Evolutionary conservation across 2,888 invertebrate species (phyloP).

Genomic region (Drosophila koepferae): DNA sequence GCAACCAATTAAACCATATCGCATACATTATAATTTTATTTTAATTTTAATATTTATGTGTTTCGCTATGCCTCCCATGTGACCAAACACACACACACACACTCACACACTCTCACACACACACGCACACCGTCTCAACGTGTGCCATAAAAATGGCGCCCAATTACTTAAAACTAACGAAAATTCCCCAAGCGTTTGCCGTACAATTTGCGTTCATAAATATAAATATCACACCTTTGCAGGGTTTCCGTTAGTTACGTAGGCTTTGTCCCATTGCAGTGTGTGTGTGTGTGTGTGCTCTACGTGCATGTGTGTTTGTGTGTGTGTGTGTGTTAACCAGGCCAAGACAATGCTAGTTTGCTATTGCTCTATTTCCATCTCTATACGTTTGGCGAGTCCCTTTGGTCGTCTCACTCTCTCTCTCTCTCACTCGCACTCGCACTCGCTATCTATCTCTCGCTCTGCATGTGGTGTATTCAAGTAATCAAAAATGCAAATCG

Average conservation of each 20-base stretch:
- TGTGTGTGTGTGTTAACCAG: slow-evolving; percentile 24
- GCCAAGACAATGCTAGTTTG: slow-evolving; percentile 58
- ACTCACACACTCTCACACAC: slow-evolving; percentile 9
- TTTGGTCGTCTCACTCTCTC: neutral
- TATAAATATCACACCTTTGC: slow-evolving; percentile 76
- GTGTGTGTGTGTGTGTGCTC: neutral
- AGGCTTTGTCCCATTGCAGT: slow-evolving; percentile 19
- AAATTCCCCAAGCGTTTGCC: slow-evolving; percentile 61
- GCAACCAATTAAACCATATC: slow-evolving; percentile 73
- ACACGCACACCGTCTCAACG: slow-evolving; percentile 7
- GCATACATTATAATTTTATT: slow-evolving; percentile 72
- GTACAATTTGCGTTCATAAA: slow-evolving; percentile 72
- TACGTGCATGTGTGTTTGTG: neutral
- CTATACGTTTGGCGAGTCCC: slow-evolving; percentile 2
- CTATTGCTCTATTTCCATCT: slow-evolving; percentile 28
- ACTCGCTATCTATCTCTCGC: neutral
- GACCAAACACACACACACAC: slow-evolving; percentile 15
- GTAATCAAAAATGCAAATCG: slow-evolving; percentile 85
- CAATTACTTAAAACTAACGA: slow-evolving; percentile 78
- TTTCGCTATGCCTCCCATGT: slow-evolving; percentile 56
- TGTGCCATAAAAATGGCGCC: slow-evolving; percentile 70
- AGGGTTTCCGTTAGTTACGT: slow-evolving; percentile 40
- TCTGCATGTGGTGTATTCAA: slow-evolving; percentile 66
- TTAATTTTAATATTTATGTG: slow-evolving; percentile 77
- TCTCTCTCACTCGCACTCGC: neutral